Base-by-base conservation (phyloP, 2,888 invertebrate species). In the Leucozona laternaria region DNA sequence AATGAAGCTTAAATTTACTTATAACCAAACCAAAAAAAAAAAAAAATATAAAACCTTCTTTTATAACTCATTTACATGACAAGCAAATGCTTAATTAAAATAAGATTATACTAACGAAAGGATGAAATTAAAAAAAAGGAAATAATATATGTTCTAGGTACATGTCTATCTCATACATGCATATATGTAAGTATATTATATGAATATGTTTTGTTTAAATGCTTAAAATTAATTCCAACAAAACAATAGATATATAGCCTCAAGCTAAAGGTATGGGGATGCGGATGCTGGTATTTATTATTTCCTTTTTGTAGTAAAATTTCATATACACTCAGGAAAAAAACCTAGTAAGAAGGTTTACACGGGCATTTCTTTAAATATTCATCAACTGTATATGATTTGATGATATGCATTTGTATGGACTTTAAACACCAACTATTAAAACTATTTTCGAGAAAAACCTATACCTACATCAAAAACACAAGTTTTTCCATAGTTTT, bases 81-180 rank as follows among this genome's bases (percentile, higher is more conserved):
- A 57, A 60, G 55, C 50, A 40, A 25, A 28, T 11, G 50, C 78
- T 55, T 78, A 66, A 68, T 66, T 62, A 66, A 68, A 68, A 78
- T 83, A 68, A 62, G 68, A 78, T 73, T 70, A 43, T 48, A 53
- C 28, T 28, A 7, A 45, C 53, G 62, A 73, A 70, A 40, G 60
- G 40, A 53, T 45, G 7, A 45, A 31, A 60, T 55, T 48, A 2
- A 78, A 60, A 68, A 68, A 48, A 60, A 45, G 28, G 25, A 4
- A 58, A 15, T n/a, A n/a, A n/a, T n/a, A 10, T 22, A 40, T 43
- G 22, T 62, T 11, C 40, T 22, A 20, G 15, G 31, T 31, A 31
- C 8, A 31, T 31, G 8, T 0, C 0, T 1, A 7, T 1, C 31
- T 31, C 31, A 6, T 31, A 31, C 8, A 8, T 31, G 4, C 4